These are phyloP conservation scores for Saccopteryx leptura DNA, from an alignment of 2,113 vertebrate genomes.

Conservation along the genomic window DNA sequence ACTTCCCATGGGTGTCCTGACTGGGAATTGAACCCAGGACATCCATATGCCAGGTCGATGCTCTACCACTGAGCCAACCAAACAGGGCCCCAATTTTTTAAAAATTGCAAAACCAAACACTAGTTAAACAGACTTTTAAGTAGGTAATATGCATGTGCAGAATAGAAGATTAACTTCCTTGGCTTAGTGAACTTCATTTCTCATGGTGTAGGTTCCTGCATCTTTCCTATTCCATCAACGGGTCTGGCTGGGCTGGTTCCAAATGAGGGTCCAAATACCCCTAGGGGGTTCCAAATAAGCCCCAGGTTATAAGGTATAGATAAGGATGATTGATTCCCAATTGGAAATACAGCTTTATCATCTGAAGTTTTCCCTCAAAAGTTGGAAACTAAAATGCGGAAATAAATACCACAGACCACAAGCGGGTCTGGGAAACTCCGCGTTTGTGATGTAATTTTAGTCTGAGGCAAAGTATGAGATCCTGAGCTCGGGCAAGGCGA, in stretches of 20 bases:
- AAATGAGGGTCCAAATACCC: neutral
- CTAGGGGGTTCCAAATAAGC: neutral
- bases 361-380: constrained; percentile 32
- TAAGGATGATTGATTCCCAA: neutral
- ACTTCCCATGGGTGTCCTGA: too few species aligned
- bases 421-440: neutral
- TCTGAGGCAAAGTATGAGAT: neutral
- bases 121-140: neutral
- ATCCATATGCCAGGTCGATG: too few species aligned
- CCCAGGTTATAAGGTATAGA: neutral
- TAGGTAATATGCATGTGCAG: neutral
- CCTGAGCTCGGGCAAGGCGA: neutral
- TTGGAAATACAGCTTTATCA: neutral
- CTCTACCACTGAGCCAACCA: too few species aligned
- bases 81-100: neutral
- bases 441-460: neutral
- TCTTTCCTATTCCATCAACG: neutral
- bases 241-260: neutral
- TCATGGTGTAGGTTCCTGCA: neutral
- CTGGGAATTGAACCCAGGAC: too few species aligned
- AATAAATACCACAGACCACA: neutral
- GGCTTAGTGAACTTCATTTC: neutral
- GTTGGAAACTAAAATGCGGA: neutral
- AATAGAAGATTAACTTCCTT: neutral
- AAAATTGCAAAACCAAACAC: constrained; percentile 20